These are phyloP conservation scores for Astropecten irregularis DNA, from an alignment of 53 echinoderm and acorn worm genomes.

Conservation along the genomic window DNA sequence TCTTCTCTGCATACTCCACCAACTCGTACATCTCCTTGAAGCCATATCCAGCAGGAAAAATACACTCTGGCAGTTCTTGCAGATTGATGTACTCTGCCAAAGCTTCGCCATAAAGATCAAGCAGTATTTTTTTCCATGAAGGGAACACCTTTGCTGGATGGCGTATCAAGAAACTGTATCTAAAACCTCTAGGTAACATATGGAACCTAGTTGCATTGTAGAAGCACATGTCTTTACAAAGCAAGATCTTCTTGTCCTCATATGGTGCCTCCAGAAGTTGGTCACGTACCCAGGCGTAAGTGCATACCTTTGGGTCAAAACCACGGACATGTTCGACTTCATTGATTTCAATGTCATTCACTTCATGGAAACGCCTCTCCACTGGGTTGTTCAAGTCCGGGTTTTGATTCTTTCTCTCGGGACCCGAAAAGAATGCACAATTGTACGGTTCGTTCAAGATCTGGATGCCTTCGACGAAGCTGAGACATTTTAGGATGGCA, in stretches of 20 bases:
- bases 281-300: constrained; percentile 30
- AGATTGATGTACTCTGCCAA: neutral
- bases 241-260: constrained; percentile 10
- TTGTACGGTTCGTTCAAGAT: constrained; percentile 6
- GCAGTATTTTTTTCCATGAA: constrained; percentile 6
- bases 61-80: neutral
- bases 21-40: constrained; percentile 44
- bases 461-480: constrained; percentile 14
- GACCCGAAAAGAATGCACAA: constrained; percentile 1
- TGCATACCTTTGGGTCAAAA: constrained; percentile 1
- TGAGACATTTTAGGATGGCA: constrained; percentile 12
- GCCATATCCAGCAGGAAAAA: constrained; percentile 23
- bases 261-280: constrained; percentile 34
- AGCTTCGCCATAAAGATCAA: neutral
- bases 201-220: constrained; percentile 1
- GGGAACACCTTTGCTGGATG: constrained; percentile 44
- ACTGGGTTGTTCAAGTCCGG: constrained; percentile 12
- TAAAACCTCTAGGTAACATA: constrained; percentile 39
- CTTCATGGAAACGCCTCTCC: neutral
- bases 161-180: constrained; percentile 51
- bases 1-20: constrained; percentile 23
- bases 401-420: constrained; percentile 17
- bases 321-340: constrained; percentile 6
- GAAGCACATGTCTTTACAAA: constrained; percentile 21
- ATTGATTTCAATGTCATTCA: neutral